Evolutionary conservation across 2,113 vertebrate genomes (phyloP).

Genomic region (Semnornis frantzii): DNA sequence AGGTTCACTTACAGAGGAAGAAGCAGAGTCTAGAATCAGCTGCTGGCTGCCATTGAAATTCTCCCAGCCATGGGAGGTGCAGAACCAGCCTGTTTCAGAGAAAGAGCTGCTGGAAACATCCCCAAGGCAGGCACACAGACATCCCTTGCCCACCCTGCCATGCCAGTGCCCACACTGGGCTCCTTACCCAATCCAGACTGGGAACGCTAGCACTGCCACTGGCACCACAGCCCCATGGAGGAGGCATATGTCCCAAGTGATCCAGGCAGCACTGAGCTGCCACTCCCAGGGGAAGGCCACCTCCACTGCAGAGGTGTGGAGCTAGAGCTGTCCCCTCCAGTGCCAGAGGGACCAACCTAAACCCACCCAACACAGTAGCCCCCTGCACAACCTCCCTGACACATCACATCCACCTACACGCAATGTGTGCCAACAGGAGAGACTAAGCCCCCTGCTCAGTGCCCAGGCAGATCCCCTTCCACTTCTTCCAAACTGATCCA

Average conservation of each 20-base stretch:
- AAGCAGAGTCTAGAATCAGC: neutral
- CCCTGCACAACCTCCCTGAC: neutral
- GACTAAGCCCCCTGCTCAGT: neutral
- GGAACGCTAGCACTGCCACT: fast-evolving
- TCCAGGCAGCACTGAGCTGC: neutral
- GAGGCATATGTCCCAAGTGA: neutral
- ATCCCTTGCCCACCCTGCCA: neutral
- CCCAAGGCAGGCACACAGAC: neutral
- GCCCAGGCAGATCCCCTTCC: conserved; percentile 6
- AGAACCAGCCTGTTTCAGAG: neutral
- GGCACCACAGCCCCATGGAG: fast-evolving
- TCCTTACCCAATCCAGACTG: neutral
- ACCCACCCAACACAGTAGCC: neutral
- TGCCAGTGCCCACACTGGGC: fast-evolving
- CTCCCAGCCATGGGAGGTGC: neutral
- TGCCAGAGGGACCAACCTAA: neutral
- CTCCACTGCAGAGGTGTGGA: neutral
- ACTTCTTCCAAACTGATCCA: conserved; percentile 38
- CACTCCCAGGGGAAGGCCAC: neutral
- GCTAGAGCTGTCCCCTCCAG: neutral
- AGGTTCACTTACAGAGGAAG: neutral
- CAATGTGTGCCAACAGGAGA: neutral
- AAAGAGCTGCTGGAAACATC: neutral
- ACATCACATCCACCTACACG: fast-evolving
- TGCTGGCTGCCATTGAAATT: neutral